Base-by-base conservation (phyloP, 2,113 vertebrate genomes). In the Platichthys flesus region DNA sequence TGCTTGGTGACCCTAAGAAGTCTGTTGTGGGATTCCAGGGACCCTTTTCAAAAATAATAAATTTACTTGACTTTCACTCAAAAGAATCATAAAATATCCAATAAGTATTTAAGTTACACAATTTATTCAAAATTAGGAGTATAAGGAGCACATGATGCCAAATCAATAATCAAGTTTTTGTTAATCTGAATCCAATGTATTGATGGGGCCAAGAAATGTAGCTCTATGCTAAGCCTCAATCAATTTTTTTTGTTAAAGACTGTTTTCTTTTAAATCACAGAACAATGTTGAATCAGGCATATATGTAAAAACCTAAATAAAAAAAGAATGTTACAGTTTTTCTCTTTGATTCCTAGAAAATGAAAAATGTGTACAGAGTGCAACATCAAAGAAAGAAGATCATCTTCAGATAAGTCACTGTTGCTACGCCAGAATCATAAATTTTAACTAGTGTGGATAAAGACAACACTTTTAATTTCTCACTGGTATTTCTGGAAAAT, bases 341-440 rank as follows among this genome's bases (percentile, higher is more conserved):
- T 54, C 0, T 51, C 45, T 18, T 40, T 21, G 52, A 67, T 55
- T 76, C 37, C 3, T 18, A 40, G 5, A 51, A 37, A 58, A 49
- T 9, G 42, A 65, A 59, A 66, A 69, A 55, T 52, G 18, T 61
- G 6, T 45, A 24, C 15, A 5, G 0, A 47, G 16, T 47, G 28
- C 52, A 57, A n/a, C 18, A 1, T 65, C n/a, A 15, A 47, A 57
- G 15, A 56, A 51, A 0, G 5, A 12, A 51, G 16, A 47, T 26
- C 1, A 5, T 40, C 24, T 5, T 6, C 37, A 40, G 49, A 49
- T 69, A 16, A 37, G 23, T 71, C 40, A 64, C 26, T 75, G 62
- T 72, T 81, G 45, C 55, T 52, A 23, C 55, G 24, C 10, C 21
- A n/a, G 40, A 68, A 10, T 35, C 26, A 21, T 69, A 68, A 82